A percentile compares a stretch with the other conserved stretches of the same genome.
Evolutionary conservation across 2,888 invertebrate species (phyloP).

Genomic region (Xanthorhoe spadicearia): DNA sequence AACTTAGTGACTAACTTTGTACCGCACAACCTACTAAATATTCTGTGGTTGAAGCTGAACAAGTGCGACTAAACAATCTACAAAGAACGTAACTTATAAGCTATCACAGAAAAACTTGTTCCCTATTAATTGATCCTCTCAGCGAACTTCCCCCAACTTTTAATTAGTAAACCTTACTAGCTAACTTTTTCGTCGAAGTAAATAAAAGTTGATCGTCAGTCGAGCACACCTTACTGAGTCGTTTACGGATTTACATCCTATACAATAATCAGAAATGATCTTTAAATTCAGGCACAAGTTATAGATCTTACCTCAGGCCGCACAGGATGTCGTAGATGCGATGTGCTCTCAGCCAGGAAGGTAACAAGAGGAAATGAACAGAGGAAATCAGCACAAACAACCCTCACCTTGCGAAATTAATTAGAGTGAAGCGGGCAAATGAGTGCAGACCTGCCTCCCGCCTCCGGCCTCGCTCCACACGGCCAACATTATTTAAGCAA

Average conservation of each 20-base stretch:
- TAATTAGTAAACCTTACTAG: neutral
- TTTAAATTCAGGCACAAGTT: no score
- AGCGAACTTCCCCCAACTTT: neutral
- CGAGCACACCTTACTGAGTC: neutral
- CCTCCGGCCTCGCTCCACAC: neutral
- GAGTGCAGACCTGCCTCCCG: neutral
- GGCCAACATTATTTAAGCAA: neutral
- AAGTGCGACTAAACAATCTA: neutral
- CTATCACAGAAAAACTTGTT: neutral
- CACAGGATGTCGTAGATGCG: neutral
- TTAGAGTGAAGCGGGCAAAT: neutral
- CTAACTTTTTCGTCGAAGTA: neutral
- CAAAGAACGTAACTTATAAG: neutral
- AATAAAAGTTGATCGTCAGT: neutral
- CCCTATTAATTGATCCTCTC: neutral
- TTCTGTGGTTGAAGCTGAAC: neutral
- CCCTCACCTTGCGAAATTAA: neutral
- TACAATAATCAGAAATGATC: no score
- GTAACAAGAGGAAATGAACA: neutral
- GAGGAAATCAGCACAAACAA: neutral
- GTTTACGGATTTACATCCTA: neutral
- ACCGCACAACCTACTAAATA: neutral
- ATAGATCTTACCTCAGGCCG: neutral
- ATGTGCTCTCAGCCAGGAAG: neutral
- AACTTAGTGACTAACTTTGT: neutral